A percentile compares a stretch with the other conserved stretches of the same genome.
phyloP scores from a whole-genome alignment of 2,888 invertebrate genomes.

The Ferdinandea cuprea region DNA sequence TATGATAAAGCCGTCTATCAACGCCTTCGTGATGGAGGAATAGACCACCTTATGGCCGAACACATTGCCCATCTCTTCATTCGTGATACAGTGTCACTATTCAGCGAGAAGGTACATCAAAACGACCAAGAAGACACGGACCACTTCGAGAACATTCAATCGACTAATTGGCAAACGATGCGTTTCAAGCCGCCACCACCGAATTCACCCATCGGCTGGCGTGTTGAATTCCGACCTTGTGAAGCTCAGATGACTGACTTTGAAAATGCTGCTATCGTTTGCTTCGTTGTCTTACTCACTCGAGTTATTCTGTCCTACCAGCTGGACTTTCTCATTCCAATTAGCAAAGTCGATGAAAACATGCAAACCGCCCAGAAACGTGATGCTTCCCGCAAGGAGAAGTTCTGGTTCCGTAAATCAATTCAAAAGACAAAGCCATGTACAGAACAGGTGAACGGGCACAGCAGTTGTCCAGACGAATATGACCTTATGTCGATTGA shows the following conservation, averaged over 20 bases:
- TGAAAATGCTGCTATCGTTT: constrained; percentile 99
- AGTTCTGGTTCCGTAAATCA: constrained; percentile 97
- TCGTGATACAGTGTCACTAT: constrained; percentile 96
- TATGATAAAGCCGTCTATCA: constrained; percentile 93
- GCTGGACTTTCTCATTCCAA: constrained; percentile 97
- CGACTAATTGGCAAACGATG: constrained; percentile 99
- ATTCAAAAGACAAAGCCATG: constrained; percentile 83
- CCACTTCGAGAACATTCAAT: constrained; percentile 99
- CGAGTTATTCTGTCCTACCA: constrained; percentile 98
- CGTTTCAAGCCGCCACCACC: constrained; percentile 99
- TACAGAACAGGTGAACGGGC: constrained; percentile 40
- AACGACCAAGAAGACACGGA: constrained; percentile 97
- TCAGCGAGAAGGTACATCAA: constrained; percentile 97
- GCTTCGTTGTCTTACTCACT: constrained; percentile 98
- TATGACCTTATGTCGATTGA: constrained; percentile 94
- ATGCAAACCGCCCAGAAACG: constrained; percentile 97
- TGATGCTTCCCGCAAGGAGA: constrained; percentile 91
- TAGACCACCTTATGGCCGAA: constrained; percentile 95
- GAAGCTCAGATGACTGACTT: constrained; percentile 99
- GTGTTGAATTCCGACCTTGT: constrained; percentile 99
- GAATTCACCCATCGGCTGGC: constrained; percentile 98
- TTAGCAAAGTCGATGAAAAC: constrained; percentile 98
- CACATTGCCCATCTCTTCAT: constrained; percentile 99
- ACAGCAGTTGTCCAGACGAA: constrained; percentile 81
- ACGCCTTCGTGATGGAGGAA: constrained; percentile 92